Evolutionary conservation across 2,797 vertebrate genomes (phyloP), one percentile per base, ranked within the genome.

Genomic region (Gymnocypris eckloni): DNA sequence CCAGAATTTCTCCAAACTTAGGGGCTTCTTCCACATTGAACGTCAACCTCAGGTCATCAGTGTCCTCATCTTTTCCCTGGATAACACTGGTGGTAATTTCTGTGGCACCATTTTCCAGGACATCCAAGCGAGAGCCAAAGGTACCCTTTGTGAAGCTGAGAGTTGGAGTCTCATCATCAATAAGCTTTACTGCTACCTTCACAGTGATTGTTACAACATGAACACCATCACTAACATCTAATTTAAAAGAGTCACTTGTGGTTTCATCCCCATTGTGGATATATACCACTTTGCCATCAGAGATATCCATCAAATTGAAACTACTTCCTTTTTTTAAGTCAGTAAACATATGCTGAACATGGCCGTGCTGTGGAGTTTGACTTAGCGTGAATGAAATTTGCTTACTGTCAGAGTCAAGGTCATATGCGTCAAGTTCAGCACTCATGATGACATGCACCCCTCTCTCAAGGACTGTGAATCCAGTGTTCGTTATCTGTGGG

Each of bases 401-500:
- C 72, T 93, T 73, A 12, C 89, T 90, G 1, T 96, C 95, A 0
- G 98, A 98, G 92, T 99, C 98, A 0, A 93, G 94, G 84, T 99
- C 98, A 7, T 83, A 94, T 67, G 96, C 95, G 33, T 97, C 94
- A 5, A 99, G 92, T 90, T 99, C 98, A 0, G 94, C 37, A 2
- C 88, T 90, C 39, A 93, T 95, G 72, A 99, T 87, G 81, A 96
- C 83, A 81, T 97, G 97, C 71, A 93, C 94, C 71, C 96, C 96
- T 7, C 93, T 94, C 87, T 97, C 97, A 78, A 94, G 92, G 81
- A 98, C 91, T 0, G 93, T 90, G n/a, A 99, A 98, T 88, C 98
- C 98, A 0, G 96, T 97, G 91, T 99, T 99, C 61, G 96, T 98
- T 81, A 99, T 97, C 93, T 97, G 95, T 0, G 98, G 98, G 6